Percentiles rank a stretch among this genome's conserved stretches.
Conservation (phyloP, 92 coral and sea anemone species). For the Pocillopora grandis region DNA sequence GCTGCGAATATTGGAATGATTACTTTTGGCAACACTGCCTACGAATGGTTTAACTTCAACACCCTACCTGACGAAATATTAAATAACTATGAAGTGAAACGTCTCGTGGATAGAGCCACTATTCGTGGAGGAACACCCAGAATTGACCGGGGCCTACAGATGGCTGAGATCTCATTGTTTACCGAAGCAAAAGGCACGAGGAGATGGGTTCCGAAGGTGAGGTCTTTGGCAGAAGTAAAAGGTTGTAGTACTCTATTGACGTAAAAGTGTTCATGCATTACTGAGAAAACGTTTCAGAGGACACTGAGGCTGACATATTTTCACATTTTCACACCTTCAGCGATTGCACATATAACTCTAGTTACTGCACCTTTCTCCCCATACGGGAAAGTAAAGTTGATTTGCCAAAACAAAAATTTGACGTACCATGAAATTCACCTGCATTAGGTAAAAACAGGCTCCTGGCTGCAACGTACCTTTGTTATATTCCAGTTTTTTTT, state of each 20-base stretch:
- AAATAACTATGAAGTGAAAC: constrained; percentile 49
- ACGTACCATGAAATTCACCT: too few species aligned
- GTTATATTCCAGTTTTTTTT: too few species aligned
- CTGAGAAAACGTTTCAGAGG: too few species aligned
- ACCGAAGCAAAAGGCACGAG: constrained; percentile 71
- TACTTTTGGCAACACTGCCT: constrained; percentile 59
- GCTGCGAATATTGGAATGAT: constrained; percentile 69
- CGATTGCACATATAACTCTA: too few species aligned
- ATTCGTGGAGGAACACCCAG: constrained; percentile 57
- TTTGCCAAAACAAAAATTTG: too few species aligned
- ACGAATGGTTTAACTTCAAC: constrained; percentile 62
- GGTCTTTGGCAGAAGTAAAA: background rate
- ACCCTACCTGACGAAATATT: constrained; percentile 65
- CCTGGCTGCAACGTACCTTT: too few species aligned
- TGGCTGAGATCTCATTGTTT: constrained; percentile 61
- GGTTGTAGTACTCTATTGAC: background rate
- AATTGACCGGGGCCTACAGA: constrained; percentile 59
- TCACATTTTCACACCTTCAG: too few species aligned
- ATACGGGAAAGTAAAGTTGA: too few species aligned
- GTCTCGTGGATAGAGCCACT: constrained; percentile 49
- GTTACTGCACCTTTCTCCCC: too few species aligned
- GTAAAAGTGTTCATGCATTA: background rate
- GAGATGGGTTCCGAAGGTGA: constrained; percentile 67
- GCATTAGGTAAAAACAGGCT: too few species aligned
- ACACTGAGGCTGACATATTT: too few species aligned